Percentiles rank a stretch among this genome's conserved stretches.
Evolutionary conservation across 2,113 vertebrate species (phyloP).

Genomic region (Meriones unguiculatus): DNA sequence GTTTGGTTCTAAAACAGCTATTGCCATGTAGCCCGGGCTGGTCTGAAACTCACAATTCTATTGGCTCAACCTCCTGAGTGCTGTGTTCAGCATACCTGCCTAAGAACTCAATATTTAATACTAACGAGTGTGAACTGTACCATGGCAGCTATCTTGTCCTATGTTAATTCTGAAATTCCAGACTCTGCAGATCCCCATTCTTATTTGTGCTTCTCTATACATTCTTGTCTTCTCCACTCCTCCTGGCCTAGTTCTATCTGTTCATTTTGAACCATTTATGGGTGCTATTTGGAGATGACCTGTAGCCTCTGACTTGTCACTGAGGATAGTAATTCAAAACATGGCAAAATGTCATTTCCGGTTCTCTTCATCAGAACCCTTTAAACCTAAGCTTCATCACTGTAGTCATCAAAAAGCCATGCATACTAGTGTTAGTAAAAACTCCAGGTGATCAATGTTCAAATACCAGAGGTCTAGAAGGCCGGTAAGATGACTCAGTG

Average conservation of each 20-base stretch:
- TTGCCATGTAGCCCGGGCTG: not conserved
- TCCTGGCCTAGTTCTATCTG: not conserved
- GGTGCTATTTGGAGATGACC: not conserved
- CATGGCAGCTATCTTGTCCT: not conserved
- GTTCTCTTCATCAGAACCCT: constrained; percentile 17
- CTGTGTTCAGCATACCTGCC: not conserved
- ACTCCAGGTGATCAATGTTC: not conserved
- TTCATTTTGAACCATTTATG: not conserved
- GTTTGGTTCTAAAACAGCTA: not conserved
- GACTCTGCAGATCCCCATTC: not conserved
- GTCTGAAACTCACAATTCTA: not conserved
- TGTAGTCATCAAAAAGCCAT: not conserved
- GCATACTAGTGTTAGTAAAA: not conserved
- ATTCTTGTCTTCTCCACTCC: not conserved
- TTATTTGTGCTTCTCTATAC: not conserved
- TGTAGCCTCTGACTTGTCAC: constrained; percentile 46
- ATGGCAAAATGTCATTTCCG: not conserved
- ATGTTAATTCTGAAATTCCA: constrained; percentile 30
- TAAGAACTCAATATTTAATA: constrained; percentile 22
- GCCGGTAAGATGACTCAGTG: not conserved
- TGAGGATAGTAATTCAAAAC: constrained; percentile 3
- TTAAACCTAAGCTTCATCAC: not conserved
- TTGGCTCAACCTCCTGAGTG: not conserved
- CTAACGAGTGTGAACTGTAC: not conserved
- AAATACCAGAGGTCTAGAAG: not conserved